Conservation (phyloP, 2,113 vertebrate species). For the Elgaria multicarinata region DNA sequence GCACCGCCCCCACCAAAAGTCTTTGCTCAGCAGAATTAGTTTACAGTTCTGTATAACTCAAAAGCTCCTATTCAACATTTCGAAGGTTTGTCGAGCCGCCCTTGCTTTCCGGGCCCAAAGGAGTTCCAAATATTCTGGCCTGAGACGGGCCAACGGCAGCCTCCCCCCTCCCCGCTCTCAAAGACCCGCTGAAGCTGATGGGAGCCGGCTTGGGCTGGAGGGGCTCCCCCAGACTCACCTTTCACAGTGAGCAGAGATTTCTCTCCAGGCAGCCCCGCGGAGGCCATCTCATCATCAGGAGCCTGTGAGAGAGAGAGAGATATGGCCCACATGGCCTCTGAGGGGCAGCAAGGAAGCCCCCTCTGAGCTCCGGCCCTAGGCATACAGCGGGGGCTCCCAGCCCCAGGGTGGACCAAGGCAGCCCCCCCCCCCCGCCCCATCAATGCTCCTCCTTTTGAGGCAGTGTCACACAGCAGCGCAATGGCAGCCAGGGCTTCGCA, state of each 20-base stretch:
- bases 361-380: background rate
- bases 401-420: too few species aligned
- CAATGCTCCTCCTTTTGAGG: background rate
- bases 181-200: background rate
- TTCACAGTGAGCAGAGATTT: conserved; percentile 92
- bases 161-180: background rate
- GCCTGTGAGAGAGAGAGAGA: conserved; percentile 77
- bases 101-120: background rate
- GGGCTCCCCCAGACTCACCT: conserved; percentile 76
- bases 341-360: background rate
- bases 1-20: too few species aligned
- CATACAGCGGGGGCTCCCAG: too few species aligned
- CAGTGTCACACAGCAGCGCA: background rate
- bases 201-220: too few species aligned
- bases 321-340: background rate
- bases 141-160: background rate
- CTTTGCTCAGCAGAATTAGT: background rate
- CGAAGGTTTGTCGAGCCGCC: background rate
- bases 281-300: conserved; percentile 89
- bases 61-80: background rate
- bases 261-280: conserved; percentile 83
- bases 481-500: background rate
- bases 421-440: too few species aligned
- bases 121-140: background rate
- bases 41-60: background rate